A percentile compares a stretch with the other conserved stretches of the same genome.
phyloP scores from a whole-genome alignment of 1,140 invertebrate species.

The Ladona fulva region DNA sequence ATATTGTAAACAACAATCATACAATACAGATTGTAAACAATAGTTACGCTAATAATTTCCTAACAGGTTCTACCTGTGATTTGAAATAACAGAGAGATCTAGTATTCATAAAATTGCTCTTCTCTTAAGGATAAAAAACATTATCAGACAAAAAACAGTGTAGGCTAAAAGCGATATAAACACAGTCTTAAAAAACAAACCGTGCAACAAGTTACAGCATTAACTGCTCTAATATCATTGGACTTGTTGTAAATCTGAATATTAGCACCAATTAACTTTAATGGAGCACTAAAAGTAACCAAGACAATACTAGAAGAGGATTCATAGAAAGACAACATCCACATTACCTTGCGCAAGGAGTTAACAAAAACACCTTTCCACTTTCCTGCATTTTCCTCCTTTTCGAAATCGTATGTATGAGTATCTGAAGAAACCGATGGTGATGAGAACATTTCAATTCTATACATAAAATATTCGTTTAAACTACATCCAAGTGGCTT shows the following conservation, averaged over 20 bases:
- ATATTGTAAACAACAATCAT: too few relatives aligned
- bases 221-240: too few relatives aligned
- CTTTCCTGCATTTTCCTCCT: constrained; percentile 76
- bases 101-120: too few relatives aligned
- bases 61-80: too few relatives aligned
- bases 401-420: constrained; percentile 75
- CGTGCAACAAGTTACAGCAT: too few relatives aligned
- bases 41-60: too few relatives aligned
- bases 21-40: too few relatives aligned
- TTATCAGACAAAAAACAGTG: too few relatives aligned
- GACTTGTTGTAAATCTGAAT: background rate
- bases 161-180: too few relatives aligned
- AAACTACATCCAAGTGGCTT: constrained; percentile 9
- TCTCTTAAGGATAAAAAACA: too few relatives aligned
- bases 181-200: too few relatives aligned
- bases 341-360: constrained; percentile 59
- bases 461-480: background rate
- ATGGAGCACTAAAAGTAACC: background rate
- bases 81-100: too few relatives aligned
- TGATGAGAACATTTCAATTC: constrained; percentile 42
- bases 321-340: background rate
- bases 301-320: background rate
- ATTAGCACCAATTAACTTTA: background rate
- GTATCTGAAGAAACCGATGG: constrained; percentile 46
- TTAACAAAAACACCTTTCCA: constrained; percentile 82